A percentile compares a stretch with the other conserved stretches of the same genome.
These are phyloP conservation scores for Asobara japonica DNA, from an alignment of 1,140 invertebrate genomes.

Conservation along the genomic window DNA sequence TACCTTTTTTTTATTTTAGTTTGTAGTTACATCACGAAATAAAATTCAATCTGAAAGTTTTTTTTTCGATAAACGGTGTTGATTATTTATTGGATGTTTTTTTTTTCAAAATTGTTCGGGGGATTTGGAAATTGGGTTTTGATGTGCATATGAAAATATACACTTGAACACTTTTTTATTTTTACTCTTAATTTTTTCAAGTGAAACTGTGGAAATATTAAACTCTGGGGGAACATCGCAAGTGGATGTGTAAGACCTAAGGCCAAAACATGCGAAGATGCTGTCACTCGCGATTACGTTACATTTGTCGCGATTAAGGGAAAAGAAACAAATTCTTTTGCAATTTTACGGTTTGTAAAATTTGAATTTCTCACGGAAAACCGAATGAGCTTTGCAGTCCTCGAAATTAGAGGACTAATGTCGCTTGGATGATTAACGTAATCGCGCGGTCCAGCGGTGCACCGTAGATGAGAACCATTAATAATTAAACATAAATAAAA, in stretches of 20 bases:
- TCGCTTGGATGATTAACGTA: constrained; percentile 28
- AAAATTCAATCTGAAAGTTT: constrained; percentile 52
- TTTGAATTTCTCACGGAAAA: too few relatives aligned
- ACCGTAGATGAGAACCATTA: constrained; percentile 40
- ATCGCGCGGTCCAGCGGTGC: constrained; percentile 39
- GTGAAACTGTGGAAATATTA: constrained; percentile 10
- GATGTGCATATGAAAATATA: too few relatives aligned
- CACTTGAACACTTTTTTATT: too few relatives aligned
- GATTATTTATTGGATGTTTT: constrained; percentile 20
- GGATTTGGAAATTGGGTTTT: not conserved
- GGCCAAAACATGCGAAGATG: constrained; percentile 4
- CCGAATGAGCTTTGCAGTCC: too few relatives aligned
- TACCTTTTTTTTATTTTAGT: constrained; percentile 53
- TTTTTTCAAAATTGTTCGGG: too few relatives aligned
- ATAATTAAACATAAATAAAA: constrained; percentile 29
- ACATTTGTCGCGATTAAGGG: not conserved
- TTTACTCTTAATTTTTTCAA: constrained; percentile 9
- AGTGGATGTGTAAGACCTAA: constrained; percentile 24
- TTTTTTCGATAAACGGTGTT: constrained; percentile 37
- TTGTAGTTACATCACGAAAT: constrained; percentile 55
- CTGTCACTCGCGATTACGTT: constrained; percentile 28
- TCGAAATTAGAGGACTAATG: too few relatives aligned
- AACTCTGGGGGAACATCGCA: not conserved
- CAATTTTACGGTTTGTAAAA: too few relatives aligned
- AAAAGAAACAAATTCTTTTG: not conserved